Evolutionary conservation across 2,797 vertebrate genomes (phyloP).

Genomic region (Phylloscopus collybita): DNA sequence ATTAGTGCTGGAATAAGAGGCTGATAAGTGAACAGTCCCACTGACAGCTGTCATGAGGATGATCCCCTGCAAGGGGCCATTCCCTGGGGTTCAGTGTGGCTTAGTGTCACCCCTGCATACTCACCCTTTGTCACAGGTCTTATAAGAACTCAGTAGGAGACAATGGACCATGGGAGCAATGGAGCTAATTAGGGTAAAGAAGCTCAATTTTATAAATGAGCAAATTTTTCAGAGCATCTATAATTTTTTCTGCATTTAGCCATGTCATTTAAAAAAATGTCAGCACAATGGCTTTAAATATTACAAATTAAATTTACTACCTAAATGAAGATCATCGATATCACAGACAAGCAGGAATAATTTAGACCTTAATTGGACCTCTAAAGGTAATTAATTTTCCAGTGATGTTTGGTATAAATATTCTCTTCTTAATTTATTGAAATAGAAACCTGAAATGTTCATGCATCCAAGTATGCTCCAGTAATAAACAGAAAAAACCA

Average conservation of each 20-base stretch:
- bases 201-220: constrained; percentile 39
- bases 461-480: neutral
- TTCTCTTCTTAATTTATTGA: constrained; percentile 29
- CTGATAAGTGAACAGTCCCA: neutral
- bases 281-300: constrained; percentile 43
- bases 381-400: constrained; percentile 46
- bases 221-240: neutral
- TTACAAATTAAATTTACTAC: constrained; percentile 35
- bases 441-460: neutral
- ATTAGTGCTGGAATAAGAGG: neutral
- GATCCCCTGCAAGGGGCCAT: neutral
- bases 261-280: constrained; percentile 15
- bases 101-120: neutral
- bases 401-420: constrained; percentile 26
- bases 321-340: constrained; percentile 21
- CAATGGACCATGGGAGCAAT: neutral
- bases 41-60: neutral
- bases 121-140: neutral
- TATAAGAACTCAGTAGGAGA: neutral
- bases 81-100: neutral
- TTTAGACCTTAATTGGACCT: constrained; percentile 37
- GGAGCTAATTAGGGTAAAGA: constrained; percentile 13
- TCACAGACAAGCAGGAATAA: constrained; percentile 24
- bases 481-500: neutral
- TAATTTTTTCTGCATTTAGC: constrained; percentile 28